Conservation (phyloP, 2,797 vertebrate species). For the Acridotheres tristis region DNA sequence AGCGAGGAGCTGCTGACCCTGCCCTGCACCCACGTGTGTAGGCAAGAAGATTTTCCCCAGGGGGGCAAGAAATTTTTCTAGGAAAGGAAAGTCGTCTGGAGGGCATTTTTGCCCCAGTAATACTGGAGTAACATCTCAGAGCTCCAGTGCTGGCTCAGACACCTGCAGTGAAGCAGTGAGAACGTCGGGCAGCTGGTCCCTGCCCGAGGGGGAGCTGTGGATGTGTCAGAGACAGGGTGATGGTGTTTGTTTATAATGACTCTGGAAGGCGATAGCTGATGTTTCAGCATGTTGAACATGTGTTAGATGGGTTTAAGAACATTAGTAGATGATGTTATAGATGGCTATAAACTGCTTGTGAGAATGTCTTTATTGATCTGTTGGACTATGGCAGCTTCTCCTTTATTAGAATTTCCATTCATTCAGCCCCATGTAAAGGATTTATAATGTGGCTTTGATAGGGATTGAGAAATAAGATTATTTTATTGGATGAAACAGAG, state of each 20-base stretch:
- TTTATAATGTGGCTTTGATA: slow-evolving; percentile 31
- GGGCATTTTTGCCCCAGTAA: not conserved
- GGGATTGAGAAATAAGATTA: not conserved
- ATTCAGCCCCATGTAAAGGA: not conserved
- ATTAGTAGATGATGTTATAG: slow-evolving; percentile 36
- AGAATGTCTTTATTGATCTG: slow-evolving; percentile 60
- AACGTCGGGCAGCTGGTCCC: not conserved
- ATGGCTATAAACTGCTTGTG: slow-evolving; percentile 49
- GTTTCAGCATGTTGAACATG: slow-evolving; percentile 38
- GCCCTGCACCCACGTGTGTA: fast-evolving
- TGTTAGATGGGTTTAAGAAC: slow-evolving; percentile 51
- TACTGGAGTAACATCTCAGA: not conserved
- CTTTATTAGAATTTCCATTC: slow-evolving; percentile 20
- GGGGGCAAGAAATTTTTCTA: not conserved
- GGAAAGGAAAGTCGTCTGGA: not conserved
- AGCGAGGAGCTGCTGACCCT: not conserved
- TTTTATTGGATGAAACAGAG: not conserved
- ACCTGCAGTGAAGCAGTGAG: not conserved
- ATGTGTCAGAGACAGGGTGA: not conserved
- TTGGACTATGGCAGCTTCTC: slow-evolving; percentile 7
- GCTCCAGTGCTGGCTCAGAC: not conserved
- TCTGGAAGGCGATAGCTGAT: slow-evolving; percentile 7
- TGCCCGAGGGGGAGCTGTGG: not conserved
- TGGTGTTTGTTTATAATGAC: slow-evolving; percentile 23
- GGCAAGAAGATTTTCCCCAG: not conserved